phyloP scores from a whole-genome alignment of 1,140 invertebrate species.

The Pentalonia nigronervosa region DNA sequence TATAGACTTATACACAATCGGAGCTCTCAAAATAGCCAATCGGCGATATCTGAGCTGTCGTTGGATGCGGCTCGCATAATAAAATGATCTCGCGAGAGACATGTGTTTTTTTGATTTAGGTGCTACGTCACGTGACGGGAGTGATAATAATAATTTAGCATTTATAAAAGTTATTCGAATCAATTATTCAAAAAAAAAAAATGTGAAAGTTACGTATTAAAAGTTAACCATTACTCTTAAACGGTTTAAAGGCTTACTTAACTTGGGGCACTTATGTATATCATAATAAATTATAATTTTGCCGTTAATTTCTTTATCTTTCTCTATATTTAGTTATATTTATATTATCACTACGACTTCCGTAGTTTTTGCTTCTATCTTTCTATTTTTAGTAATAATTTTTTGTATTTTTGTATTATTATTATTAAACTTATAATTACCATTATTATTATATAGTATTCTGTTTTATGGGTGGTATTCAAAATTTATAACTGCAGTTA shows the following conservation, averaged over 20 bases:
- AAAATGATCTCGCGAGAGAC: not conserved
- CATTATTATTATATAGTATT: not conserved
- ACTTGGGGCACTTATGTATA: not conserved
- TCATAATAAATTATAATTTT: not conserved
- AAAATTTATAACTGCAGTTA: not conserved
- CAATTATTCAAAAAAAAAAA: not conserved
- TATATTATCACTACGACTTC: not conserved
- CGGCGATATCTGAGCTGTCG: not conserved
- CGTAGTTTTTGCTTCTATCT: not conserved
- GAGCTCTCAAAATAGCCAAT: not conserved
- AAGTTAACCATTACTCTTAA: not conserved
- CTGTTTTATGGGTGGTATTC: not conserved
- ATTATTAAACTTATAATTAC: not conserved
- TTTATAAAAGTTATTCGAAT: not conserved
- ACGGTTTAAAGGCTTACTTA: not conserved
- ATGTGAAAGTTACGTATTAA: not conserved
- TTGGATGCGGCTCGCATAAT: conserved; percentile 34
- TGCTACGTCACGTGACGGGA: not conserved
- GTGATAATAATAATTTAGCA: not conserved
- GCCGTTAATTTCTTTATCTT: not conserved
- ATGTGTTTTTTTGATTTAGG: not conserved
- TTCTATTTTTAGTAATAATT: not conserved
- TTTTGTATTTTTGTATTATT: conserved; percentile 15
- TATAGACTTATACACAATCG: not conserved
- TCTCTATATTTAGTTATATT: not conserved